Evolutionary conservation across 2,113 vertebrate genomes (phyloP), one percentile per base, ranked within the genome.

Genomic region (Podarcis raffonei): DNA sequence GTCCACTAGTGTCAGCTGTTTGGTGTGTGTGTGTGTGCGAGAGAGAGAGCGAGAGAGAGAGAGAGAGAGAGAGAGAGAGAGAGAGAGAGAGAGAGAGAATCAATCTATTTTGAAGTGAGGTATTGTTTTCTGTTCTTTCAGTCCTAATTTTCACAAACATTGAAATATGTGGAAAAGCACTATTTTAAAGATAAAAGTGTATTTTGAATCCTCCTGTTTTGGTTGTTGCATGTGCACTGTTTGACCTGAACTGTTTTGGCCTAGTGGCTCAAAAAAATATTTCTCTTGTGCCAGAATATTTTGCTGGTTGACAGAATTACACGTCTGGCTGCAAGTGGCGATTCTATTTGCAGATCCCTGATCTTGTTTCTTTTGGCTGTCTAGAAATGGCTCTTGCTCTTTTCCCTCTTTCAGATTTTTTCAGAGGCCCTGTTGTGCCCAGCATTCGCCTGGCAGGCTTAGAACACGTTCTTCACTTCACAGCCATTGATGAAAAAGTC

Each of bases 401-500:
- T 74, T 79, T 42, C 27, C 18, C 78, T 82, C 65, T 32, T 91
- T 88, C 78, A 99, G 99, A 99, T 96, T 99, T 99, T 94, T 99
- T 99, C 96, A 96, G 98, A 92, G 99, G 99, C 9, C 98, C 98
- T 11, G 96, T 91, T 0, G 98, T 99, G 74, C 42, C 97, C 12
- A 97, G 88, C 1, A 94, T 99, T 86, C 98, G 99, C 32, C 96
- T 99, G 92, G 99, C 98, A n/a, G 99, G 99, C 42, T 96, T 99
- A 48, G 99, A 99, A 83, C 97, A 97, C 0, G 94, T 99, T 74
- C 95, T 99, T 79, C 98, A 99, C 95, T 99, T 99, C 95, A 99
- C 98, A 20, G 98, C 98, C 25, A 83, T 98, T 71, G 98, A 98
- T 15, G 98, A 98, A 37, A 99, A 98, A 89, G 97, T 99, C 93